Percentiles rank a stretch among this genome's conserved stretches.
Conservation (phyloP, 2,113 vertebrate genomes). For the Tamias sibiricus region DNA sequence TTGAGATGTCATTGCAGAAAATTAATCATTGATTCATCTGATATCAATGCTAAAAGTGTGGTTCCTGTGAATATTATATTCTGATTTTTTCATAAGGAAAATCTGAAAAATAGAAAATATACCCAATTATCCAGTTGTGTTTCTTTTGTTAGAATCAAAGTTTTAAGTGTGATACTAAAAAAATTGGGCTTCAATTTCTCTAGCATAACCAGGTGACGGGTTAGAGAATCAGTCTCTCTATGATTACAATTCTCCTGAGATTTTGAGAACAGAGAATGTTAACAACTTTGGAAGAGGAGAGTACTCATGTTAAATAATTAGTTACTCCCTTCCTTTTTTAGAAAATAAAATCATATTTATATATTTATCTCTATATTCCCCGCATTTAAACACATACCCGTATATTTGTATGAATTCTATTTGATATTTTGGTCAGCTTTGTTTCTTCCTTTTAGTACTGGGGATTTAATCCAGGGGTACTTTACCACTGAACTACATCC, state of each 20-base stretch:
- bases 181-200: neutral
- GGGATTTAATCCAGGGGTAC: too few relatives aligned
- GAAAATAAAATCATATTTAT: neutral
- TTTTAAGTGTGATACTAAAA: neutral
- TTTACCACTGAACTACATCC: too few relatives aligned
- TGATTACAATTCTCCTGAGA: neutral
- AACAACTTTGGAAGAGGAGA: neutral
- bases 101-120: neutral
- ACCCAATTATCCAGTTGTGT: neutral
- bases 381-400: too few relatives aligned
- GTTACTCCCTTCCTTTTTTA: neutral
- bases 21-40: neutral
- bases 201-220: neutral
- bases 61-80: neutral
- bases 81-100: neutral
- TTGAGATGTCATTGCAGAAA: slow-evolving; percentile 15
- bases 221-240: neutral
- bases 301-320: neutral
- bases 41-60: neutral
- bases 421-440: neutral
- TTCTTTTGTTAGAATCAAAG: slow-evolving; percentile 4
- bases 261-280: neutral
- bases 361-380: neutral
- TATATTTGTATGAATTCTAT: neutral
- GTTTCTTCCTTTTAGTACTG: too few relatives aligned